phyloP scores from a whole-genome alignment of 2,797 vertebrate genomes.

The Aphelocoma californica region DNA sequence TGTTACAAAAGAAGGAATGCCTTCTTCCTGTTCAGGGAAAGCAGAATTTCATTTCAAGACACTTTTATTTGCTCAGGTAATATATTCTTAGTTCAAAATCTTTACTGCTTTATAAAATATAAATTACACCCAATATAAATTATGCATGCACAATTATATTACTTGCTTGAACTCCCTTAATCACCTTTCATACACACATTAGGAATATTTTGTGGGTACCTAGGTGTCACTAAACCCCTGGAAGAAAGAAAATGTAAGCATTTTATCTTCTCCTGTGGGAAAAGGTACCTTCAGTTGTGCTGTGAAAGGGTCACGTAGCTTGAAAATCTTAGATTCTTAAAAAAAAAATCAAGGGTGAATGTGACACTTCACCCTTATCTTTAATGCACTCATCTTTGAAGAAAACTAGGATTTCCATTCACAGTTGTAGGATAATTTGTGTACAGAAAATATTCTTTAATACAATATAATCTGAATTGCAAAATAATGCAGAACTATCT shows the following conservation, averaged over 20 bases:
- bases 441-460: neutral
- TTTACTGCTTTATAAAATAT: neutral
- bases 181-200: neutral
- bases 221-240: neutral
- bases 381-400: neutral
- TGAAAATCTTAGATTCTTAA: neutral
- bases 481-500: neutral
- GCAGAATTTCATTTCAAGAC: neutral
- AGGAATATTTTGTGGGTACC: neutral
- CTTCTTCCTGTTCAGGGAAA: neutral
- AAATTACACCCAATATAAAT: neutral
- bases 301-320: accelerated
- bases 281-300: neutral
- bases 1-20: neutral
- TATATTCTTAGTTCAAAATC: neutral
- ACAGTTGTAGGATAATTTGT: neutral
- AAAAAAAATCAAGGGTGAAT: neutral
- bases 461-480: neutral
- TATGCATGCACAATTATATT: neutral
- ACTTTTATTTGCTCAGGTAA: neutral
- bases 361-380: neutral
- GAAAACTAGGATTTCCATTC: neutral
- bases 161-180: neutral
- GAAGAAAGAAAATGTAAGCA: neutral
- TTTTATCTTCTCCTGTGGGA: neutral